Evolutionary conservation across 2,113 vertebrate genomes (phyloP), one percentile per base, ranked within the genome.

Genomic region (Crotophaga sulcirostris): DNA sequence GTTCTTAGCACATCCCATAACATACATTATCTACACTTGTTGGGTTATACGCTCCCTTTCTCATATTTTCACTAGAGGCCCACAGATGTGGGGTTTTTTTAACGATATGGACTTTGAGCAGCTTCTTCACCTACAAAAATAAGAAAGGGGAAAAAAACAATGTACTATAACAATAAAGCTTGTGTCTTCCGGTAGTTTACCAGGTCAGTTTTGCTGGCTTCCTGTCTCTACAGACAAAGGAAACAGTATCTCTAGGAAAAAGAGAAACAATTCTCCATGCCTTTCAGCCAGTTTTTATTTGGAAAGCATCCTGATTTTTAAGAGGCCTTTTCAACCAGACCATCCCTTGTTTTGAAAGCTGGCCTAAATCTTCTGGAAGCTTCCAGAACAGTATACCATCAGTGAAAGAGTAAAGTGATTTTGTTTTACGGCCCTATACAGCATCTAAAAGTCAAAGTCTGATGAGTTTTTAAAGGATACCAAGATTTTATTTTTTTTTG

Each of bases 261-360:
- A 54, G 11, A 68, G 9, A 40, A 95, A 91, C 36, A 66, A 63
- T 67, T 70, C 33, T 54, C 28, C 58, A 55, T 64, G 38, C 28
- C 45, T 76, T 69, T 83, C 70, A 79, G 74, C 2, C 38, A 60
- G 26, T 2, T 67, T 87, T 49, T 14, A 36, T 90, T 69, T 87
- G 58, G 78, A 94, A 97, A 85, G 31, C 21, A 85, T 60, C 42
- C 85, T 72, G 49, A 56, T 47, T 91, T 89, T 81, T 81, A 84
- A 77, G 58, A 93, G 52, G 24, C 6, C 3, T 72, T 92, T 34
- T 66, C n/a, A 75, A 5, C 66, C 34, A 73, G 63, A 66, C 33
- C 89, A 52, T 49, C 29, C 10, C 51, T 73, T 52, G 4, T 60
- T 86, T 13, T 64, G 40, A 73, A 90, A 69, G 2, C 31, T 84